These are phyloP conservation scores for Talpa occidentalis DNA, from an alignment of 2,113 vertebrate species.

Conservation along the genomic window DNA sequence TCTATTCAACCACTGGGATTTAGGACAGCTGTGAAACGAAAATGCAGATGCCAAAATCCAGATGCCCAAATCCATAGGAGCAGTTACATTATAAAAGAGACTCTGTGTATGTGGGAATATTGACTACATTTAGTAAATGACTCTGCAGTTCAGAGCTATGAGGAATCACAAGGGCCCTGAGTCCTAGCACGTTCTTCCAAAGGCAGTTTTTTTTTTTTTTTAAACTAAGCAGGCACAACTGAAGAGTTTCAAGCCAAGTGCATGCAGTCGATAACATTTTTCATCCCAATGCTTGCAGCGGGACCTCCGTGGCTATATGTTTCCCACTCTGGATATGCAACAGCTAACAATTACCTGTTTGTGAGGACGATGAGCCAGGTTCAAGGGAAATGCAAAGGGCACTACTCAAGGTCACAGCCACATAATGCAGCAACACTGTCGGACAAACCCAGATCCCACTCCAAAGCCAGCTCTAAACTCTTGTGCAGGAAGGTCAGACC, in stretches of 20 bases:
- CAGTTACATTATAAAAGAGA: slow-evolving; percentile 54
- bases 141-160: slow-evolving; percentile 10
- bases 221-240: not conserved
- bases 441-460: not conserved
- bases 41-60: slow-evolving; percentile 12
- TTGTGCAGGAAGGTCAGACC: not conserved
- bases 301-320: not conserved
- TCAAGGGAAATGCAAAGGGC: not conserved
- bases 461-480: not conserved
- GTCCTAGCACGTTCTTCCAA: not conserved
- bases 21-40: slow-evolving; percentile 11
- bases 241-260: not conserved
- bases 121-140: slow-evolving; percentile 56
- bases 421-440: not conserved
- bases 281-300: not conserved
- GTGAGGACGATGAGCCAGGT: not conserved
- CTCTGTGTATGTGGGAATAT: not conserved
- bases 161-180: not conserved
- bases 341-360: not conserved
- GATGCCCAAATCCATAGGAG: not conserved
- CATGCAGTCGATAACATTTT: not conserved
- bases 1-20: not conserved
- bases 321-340: not conserved
- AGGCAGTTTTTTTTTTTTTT: not conserved
- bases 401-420: slow-evolving; percentile 14